phyloP scores from a whole-genome alignment of 2,113 vertebrate genomes.

The Scartelaos histophorus region DNA sequence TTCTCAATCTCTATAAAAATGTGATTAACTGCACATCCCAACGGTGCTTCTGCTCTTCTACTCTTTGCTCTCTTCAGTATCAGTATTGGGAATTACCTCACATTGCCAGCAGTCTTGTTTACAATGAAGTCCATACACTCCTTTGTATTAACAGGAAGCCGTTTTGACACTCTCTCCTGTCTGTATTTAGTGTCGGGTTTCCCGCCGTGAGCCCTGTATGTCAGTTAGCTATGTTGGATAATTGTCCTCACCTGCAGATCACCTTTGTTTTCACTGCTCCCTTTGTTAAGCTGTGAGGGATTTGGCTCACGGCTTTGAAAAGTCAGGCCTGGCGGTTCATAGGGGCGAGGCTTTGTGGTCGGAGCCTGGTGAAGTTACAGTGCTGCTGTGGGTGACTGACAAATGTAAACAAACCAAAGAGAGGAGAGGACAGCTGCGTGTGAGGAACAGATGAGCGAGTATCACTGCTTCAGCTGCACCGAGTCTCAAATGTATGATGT shows the following conservation, averaged over 20 bases:
- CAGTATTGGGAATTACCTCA: conserved; percentile 17
- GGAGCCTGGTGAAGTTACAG: conserved; percentile 50
- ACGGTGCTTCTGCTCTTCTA: background rate
- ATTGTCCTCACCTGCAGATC: conserved; percentile 71
- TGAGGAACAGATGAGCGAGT: conserved; percentile 37
- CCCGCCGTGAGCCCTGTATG: conserved; percentile 49
- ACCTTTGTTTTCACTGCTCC: conserved; percentile 57
- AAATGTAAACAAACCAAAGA: conserved; percentile 72
- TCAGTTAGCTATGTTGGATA: conserved; percentile 44
- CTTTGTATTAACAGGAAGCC: conserved; percentile 22
- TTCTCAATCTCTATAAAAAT: background rate
- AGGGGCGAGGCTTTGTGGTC: conserved; percentile 64
- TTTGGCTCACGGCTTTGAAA: conserved; percentile 63
- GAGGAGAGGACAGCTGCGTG: conserved; percentile 57
- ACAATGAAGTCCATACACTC: conserved; percentile 14
- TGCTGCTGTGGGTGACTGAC: conserved; percentile 71
- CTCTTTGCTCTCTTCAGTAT: background rate
- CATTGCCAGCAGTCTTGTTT: conserved; percentile 2
- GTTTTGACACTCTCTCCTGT: conserved; percentile 47
- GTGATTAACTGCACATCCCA: background rate
- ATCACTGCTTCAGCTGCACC: conserved; percentile 11
- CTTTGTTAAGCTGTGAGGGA: conserved; percentile 63
- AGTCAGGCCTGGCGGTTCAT: conserved; percentile 42
- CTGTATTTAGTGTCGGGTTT: conserved; percentile 49
- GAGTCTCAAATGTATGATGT: conserved; percentile 14